Conservation (phyloP, 2,888 invertebrate species). For the Steromphala cineraria region DNA sequence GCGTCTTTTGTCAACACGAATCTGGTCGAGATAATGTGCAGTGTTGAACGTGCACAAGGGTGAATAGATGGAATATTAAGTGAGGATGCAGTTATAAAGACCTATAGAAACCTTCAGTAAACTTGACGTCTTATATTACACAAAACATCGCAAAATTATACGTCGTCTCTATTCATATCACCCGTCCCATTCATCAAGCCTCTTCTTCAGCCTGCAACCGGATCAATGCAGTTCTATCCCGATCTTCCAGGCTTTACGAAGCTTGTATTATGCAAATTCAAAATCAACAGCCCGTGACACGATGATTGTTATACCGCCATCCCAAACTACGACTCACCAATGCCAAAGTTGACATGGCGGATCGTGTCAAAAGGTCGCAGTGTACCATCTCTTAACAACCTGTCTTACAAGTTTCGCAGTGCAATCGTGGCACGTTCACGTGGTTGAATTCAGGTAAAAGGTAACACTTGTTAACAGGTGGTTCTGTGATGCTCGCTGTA, state of each 20-base stretch:
- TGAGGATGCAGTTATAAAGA: neutral
- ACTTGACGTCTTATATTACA: neutral
- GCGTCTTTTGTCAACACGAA: too few species aligned
- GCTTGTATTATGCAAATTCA: neutral
- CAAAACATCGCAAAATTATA: neutral
- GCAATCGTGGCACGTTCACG: neutral
- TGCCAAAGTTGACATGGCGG: neutral
- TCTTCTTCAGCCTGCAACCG: neutral
- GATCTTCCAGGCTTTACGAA: neutral
- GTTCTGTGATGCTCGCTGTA: neutral
- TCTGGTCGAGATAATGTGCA: too few species aligned
- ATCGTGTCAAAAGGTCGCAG: neutral
- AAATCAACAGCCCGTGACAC: neutral
- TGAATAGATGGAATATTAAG: too few species aligned
- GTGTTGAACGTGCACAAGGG: too few species aligned
- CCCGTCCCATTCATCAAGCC: neutral
- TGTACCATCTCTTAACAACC: neutral
- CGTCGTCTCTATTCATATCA: neutral
- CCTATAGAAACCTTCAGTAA: neutral
- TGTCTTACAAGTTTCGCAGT: neutral
- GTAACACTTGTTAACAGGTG: neutral
- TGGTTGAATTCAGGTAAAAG: neutral
- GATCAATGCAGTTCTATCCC: neutral
- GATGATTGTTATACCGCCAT: neutral
- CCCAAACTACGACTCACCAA: neutral